Percentiles rank a stretch among this genome's conserved stretches.
Evolutionary conservation across 2,113 vertebrate species (phyloP).

Genomic region (Gnathonemus longibarbis): DNA sequence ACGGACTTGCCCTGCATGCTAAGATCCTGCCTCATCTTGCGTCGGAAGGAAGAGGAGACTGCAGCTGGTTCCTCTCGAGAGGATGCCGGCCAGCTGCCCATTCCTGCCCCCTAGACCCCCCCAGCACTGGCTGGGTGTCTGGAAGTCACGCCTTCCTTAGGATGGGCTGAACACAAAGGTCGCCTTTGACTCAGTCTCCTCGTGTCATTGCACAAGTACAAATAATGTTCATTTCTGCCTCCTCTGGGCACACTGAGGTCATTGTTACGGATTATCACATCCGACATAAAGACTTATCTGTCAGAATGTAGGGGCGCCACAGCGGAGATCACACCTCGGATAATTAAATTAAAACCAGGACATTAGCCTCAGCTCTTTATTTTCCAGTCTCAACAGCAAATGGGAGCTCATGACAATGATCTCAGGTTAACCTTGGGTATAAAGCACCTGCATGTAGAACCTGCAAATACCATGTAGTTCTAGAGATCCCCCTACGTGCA

Average conservation of each 20-base stretch:
- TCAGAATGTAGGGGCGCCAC: not conserved
- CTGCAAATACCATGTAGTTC: not conserved
- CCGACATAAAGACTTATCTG: not conserved
- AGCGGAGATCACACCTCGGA: not conserved
- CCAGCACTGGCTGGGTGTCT: not conserved
- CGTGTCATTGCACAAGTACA: slow-evolving; percentile 5
- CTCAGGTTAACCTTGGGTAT: not conserved
- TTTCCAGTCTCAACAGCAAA: not conserved
- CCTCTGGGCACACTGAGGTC: not conserved
- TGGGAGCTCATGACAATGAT: not conserved
- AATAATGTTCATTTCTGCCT: not conserved
- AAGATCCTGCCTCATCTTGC: not conserved
- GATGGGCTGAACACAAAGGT: slow-evolving; percentile 1
- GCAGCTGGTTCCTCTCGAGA: slow-evolving; percentile 1
- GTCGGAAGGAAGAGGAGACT: not conserved
- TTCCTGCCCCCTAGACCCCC: not conserved
- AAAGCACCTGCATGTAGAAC: not conserved
- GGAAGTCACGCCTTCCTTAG: slow-evolving; percentile 2
- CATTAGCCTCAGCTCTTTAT: not conserved
- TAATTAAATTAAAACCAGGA: not conserved
- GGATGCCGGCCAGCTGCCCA: not conserved
- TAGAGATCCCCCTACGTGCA: not conserved
- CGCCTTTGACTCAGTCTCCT: not conserved
- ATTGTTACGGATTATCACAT: not conserved
- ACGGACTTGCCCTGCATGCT: not conserved